A percentile compares a stretch with the other conserved stretches of the same genome.
Conservation (phyloP, 2,797 vertebrate genomes). For the Cossypha dichroa region DNA sequence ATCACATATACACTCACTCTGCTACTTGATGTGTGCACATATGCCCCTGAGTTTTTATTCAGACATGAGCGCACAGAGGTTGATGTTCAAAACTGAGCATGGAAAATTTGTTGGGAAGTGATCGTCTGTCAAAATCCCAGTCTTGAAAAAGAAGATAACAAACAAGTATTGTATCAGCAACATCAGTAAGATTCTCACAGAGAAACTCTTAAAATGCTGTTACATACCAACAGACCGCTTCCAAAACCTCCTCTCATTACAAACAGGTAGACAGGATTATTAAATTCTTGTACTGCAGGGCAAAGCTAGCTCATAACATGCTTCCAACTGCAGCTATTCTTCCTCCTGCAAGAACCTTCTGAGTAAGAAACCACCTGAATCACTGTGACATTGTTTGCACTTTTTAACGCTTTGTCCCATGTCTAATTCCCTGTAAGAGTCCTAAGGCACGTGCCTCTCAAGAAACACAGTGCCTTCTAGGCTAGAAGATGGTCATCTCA, state of each 20-base stretch:
- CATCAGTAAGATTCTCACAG: not conserved
- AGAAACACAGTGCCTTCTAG: not conserved
- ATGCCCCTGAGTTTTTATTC: not conserved
- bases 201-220: not conserved
- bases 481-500: not conserved
- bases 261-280: not conserved
- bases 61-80: not conserved
- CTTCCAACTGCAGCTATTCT: not conserved
- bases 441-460: not conserved
- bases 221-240: not conserved
- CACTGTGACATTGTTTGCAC: not conserved
- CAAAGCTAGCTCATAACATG: not conserved
- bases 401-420: not conserved
- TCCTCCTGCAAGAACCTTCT: not conserved
- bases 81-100: not conserved
- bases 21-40: not conserved
- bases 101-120: not conserved
- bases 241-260: not conserved
- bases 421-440: not conserved
- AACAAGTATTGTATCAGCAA: not conserved
- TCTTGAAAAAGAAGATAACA: not conserved
- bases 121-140: constrained; percentile 8
- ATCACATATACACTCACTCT: not conserved
- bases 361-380: not conserved
- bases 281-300: not conserved